phyloP scores from a whole-genome alignment of 2,888 invertebrate genomes.

The Tipula helvola region DNA sequence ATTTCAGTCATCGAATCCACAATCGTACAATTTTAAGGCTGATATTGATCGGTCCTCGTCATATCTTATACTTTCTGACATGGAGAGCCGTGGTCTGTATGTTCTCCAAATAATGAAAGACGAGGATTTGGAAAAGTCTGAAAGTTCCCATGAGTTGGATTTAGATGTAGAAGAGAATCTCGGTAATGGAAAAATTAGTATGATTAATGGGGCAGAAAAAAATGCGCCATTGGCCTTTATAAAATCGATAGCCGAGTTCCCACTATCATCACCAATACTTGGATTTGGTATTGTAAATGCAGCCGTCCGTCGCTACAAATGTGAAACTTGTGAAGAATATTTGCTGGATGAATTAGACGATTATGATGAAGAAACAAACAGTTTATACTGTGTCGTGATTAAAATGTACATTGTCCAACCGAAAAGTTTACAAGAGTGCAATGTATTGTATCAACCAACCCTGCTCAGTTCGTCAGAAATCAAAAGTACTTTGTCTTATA shows the following conservation, averaged over 20 bases:
- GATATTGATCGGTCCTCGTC: constrained; percentile 73
- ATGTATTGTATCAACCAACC: constrained; percentile 49
- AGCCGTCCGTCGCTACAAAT: constrained; percentile 40
- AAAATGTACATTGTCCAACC: constrained; percentile 72
- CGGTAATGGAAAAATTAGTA: neutral
- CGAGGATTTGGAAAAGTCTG: constrained; percentile 32
- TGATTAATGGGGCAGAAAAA: neutral
- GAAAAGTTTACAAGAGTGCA: constrained; percentile 76
- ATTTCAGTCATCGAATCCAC: constrained; percentile 43
- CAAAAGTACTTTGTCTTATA: constrained; percentile 21
- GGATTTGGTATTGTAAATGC: constrained; percentile 83
- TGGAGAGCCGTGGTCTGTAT: constrained; percentile 71
- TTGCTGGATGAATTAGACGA: constrained; percentile 45
- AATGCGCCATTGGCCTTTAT: constrained; percentile 36
- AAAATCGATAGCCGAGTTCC: constrained; percentile 70
- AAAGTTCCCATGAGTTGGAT: neutral
- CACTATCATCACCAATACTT: constrained; percentile 74
- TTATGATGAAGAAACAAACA: constrained; percentile 43
- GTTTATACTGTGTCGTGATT: constrained; percentile 39
- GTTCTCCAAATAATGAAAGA: constrained; percentile 60
- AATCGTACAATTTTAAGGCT: constrained; percentile 36
- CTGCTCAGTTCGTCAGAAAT: constrained; percentile 25
- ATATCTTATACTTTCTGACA: constrained; percentile 79
- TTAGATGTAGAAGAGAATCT: neutral
- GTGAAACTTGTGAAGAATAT: constrained; percentile 33